These are phyloP conservation scores for Drosophila simulans DNA, from an alignment of 1,140 invertebrate genomes.

Conservation along the genomic window DNA sequence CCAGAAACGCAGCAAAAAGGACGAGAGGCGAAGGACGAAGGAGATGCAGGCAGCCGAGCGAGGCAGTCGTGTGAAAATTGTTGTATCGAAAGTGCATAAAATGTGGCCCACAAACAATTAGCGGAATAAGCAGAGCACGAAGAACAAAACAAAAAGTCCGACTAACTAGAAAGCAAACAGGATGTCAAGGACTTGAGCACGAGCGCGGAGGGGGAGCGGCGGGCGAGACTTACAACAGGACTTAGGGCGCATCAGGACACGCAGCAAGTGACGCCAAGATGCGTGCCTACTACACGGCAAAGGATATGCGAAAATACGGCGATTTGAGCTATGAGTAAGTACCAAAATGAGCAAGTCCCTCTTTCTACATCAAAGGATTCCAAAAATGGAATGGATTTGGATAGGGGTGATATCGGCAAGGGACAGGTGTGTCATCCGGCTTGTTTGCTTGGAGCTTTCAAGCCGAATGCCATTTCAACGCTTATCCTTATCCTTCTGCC, in stretches of 20 bases:
- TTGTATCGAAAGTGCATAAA: conserved; percentile 66
- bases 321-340: conserved; percentile 82
- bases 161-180: conserved; percentile 25
- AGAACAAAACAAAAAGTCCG: conserved; percentile 35
- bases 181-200: conserved; percentile 68
- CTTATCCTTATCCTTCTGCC: not conserved
- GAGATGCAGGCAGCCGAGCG: not conserved
- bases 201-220: not conserved
- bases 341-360: conserved; percentile 11
- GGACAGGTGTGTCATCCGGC: conserved; percentile 33
- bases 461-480: conserved; percentile 67
- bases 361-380: conserved; percentile 1
- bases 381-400: not conserved
- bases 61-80: conserved; percentile 62
- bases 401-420: not conserved
- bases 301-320: conserved; percentile 75
- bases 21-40: not conserved
- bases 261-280: conserved; percentile 41
- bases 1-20: not conserved
- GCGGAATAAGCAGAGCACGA: conserved; percentile 5
- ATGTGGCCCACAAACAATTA: conserved; percentile 68
- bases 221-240: conserved; percentile 15
- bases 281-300: conserved; percentile 74
- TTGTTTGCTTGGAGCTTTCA: conserved; percentile 60
- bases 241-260: conserved; percentile 35